Conservation (phyloP, 2,888 invertebrate species). For the Ophraella communa region DNA sequence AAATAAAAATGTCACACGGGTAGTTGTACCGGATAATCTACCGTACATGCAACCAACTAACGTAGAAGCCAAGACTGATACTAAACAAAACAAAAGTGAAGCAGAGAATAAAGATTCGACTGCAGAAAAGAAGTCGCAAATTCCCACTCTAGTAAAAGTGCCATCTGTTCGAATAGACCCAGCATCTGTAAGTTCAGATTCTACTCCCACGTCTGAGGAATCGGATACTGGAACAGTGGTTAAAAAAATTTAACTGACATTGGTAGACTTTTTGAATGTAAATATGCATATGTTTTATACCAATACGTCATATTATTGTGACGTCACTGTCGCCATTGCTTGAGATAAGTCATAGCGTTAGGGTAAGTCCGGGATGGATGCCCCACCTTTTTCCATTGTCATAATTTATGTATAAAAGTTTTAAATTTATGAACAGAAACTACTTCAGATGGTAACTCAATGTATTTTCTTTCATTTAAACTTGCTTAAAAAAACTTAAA, state of each 20-base stretch:
- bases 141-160: constrained; percentile 54
- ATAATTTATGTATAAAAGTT: too few relatives aligned
- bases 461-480: too few relatives aligned
- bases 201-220: constrained; percentile 60
- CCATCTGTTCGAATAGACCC: constrained; percentile 46
- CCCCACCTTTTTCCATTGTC: too few relatives aligned
- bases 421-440: too few relatives aligned
- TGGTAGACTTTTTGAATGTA: too few relatives aligned
- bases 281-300: too few relatives aligned
- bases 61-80: neutral
- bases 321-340: too few relatives aligned
- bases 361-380: too few relatives aligned
- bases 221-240: constrained; percentile 60
- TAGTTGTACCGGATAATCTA: constrained; percentile 56
- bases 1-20: constrained; percentile 60
- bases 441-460: too few relatives aligned
- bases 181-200: constrained; percentile 64
- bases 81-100: constrained; percentile 4
- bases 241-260: constrained; percentile 51
- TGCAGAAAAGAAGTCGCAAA: constrained; percentile 51
- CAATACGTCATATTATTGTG: too few relatives aligned
- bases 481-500: too few relatives aligned
- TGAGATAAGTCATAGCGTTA: too few relatives aligned
- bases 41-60: constrained; percentile 30
- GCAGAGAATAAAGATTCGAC: neutral